Base-by-base conservation (phyloP, 2,113 vertebrate genomes). In the Pedionomus torquatus region DNA sequence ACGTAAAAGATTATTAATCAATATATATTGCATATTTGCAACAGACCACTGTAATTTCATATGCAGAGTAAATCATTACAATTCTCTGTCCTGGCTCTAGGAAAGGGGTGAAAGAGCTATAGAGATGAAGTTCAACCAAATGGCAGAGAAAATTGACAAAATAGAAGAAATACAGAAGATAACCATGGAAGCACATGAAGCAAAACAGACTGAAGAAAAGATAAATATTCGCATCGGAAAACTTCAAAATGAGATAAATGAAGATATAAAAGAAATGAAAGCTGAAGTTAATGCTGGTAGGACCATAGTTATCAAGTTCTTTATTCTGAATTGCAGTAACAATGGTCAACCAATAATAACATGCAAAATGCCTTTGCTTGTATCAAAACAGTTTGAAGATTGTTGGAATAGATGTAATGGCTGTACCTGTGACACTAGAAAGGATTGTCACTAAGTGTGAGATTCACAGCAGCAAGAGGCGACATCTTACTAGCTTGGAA, bases 251-350 rank as follows among this genome's bases (percentile, higher is more conserved):
- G 97, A 98, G 77, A 97, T 98, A 92, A 98, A 88, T 7, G 97
- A 98, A 81, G 98, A 98, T 58, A 87, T 98, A 91, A 98, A 98
- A 94, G 97, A 98, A 58, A 98, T 98, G 95, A 98, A 98, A 84
- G 97, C 98, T 1, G 98, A 98, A 92, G 97, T 98, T 13, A 98
- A 98, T 3, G 97, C 98, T 11, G 98, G 98, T 98, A 98, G 90
- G 98, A 74, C 31, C 70, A 83, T 3, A 71, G 19, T 83, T 78
- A 75, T 19, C 9, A 30, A 91, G 28, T 79, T 78, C 41, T 92
- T 87, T 64, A 46, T 79, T 87, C 77, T 95, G 55, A 82, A 66
- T 88, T 78, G 19, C 41, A 44, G 15, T 94, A 87, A 49, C 65
- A 33, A 13, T 76, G 54, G 90, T 17, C 0, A 0, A 69, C 28